phyloP scores from a whole-genome alignment of 2,113 vertebrate genomes.

The Seriola aureovittata region DNA sequence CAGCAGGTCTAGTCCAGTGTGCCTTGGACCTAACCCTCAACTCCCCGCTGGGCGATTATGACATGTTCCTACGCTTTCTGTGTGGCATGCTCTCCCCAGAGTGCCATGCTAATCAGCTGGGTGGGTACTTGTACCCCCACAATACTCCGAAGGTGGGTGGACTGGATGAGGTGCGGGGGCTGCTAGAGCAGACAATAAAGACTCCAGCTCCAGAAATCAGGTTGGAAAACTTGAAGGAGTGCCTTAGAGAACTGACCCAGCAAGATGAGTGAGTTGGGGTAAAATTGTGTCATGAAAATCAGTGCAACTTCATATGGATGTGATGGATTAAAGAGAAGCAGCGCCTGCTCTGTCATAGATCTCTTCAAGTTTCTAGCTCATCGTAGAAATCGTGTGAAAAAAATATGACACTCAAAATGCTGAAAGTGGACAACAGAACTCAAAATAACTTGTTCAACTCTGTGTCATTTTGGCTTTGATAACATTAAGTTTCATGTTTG shows the following conservation, averaged over 20 bases:
- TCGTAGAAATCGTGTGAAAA: not conserved
- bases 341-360: not conserved
- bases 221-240: constrained; percentile 70
- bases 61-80: constrained; percentile 83
- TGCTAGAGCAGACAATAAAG: too few relatives aligned
- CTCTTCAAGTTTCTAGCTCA: not conserved
- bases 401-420: not conserved
- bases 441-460: not conserved
- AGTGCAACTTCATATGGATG: not conserved
- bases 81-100: constrained; percentile 71
- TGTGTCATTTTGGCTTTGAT: not conserved
- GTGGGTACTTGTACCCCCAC: constrained; percentile 50
- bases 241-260: constrained; percentile 78
- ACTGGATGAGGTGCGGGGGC: constrained; percentile 40
- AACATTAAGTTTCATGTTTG: not conserved
- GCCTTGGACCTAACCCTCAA: constrained; percentile 49
- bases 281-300: not conserved
- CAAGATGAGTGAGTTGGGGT: constrained; percentile 33
- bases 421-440: not conserved
- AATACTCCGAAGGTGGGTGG: constrained; percentile 32
- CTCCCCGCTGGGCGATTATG: constrained; percentile 60
- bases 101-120: constrained; percentile 64
- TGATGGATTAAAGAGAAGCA: not conserved
- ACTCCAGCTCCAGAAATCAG: too few relatives aligned
- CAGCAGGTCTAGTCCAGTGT: constrained; percentile 64